A percentile compares a stretch with the other conserved stretches of the same genome.
Conservation (phyloP, 2,113 vertebrate genomes). For the Glaucomys volans region DNA sequence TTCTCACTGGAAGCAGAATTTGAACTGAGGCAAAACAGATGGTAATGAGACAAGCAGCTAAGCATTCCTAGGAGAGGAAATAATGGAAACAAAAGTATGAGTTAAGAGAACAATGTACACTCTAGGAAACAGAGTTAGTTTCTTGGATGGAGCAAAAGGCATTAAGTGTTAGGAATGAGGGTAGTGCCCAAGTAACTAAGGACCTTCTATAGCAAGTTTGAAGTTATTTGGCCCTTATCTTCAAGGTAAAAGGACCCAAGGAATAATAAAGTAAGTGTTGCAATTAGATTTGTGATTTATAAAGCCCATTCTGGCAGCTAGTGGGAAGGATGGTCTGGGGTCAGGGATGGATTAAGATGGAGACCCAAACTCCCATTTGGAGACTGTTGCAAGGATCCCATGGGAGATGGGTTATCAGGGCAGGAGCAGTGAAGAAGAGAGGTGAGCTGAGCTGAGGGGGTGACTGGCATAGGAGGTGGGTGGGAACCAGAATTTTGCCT, state of each 20-base stretch:
- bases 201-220: conserved; percentile 7
- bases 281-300: conserved; percentile 1
- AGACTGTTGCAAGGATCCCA: not conserved
- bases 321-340: not conserved
- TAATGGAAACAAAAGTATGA: not conserved
- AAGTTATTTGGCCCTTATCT: not conserved
- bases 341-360: not conserved
- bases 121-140: conserved; percentile 5
- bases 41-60: not conserved
- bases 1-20: conserved; percentile 39
- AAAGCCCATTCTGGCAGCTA: not conserved
- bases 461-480: not conserved
- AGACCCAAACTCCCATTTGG: not conserved
- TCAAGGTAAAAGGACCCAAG: not conserved
- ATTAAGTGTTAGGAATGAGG: not conserved
- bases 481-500: not conserved
- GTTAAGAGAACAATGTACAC: not conserved
- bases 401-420: not conserved
- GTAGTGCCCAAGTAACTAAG: not conserved
- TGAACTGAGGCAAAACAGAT: conserved; percentile 14
- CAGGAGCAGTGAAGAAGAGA: not conserved
- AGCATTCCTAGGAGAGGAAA: conserved; percentile 13
- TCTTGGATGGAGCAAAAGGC: not conserved
- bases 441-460: not conserved
- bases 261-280: not conserved